Conservation (phyloP, 2,797 vertebrate genomes). For the Cuniculus paca region DNA sequence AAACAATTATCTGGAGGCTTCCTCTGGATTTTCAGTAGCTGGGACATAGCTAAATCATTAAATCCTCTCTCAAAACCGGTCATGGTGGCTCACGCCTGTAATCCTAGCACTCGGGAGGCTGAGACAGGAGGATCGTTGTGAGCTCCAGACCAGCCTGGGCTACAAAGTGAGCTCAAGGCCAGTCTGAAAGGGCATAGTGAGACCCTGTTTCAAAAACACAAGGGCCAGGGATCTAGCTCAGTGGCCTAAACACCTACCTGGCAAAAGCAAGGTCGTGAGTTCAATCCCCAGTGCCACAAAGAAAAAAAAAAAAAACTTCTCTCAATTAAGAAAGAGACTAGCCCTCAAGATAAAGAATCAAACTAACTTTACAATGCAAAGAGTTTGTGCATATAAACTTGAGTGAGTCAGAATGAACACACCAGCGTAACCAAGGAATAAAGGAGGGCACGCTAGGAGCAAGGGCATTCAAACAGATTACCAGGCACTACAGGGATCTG, state of each 20-base stretch:
- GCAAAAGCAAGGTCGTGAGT: no score
- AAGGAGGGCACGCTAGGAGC: neutral
- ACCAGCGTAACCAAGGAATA: neutral
- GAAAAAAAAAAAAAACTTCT: no score
- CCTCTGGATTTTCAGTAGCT: constrained; percentile 51
- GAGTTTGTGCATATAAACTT: neutral
- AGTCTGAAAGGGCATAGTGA: no score
- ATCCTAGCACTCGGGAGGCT: no score
- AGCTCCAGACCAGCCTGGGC: no score
- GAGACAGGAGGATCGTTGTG: no score
- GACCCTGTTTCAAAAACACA: no score
- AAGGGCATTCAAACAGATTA: neutral
- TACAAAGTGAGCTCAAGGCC: no score
- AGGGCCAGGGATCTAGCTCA: no score
- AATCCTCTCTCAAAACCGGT: constrained; percentile 30
- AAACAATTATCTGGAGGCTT: constrained; percentile 41
- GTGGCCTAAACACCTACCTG: no score
- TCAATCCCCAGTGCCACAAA: no score
- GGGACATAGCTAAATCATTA: constrained; percentile 46
- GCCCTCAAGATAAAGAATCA: constrained; percentile 27
- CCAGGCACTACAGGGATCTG: neutral
- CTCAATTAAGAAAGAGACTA: neutral
- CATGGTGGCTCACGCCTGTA: no score
- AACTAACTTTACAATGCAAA: constrained; percentile 32
- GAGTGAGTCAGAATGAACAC: constrained; percentile 18